These are phyloP conservation scores for Hypotaenidia philippensis DNA, from an alignment of 2,797 vertebrate genomes.

Conservation along the genomic window DNA sequence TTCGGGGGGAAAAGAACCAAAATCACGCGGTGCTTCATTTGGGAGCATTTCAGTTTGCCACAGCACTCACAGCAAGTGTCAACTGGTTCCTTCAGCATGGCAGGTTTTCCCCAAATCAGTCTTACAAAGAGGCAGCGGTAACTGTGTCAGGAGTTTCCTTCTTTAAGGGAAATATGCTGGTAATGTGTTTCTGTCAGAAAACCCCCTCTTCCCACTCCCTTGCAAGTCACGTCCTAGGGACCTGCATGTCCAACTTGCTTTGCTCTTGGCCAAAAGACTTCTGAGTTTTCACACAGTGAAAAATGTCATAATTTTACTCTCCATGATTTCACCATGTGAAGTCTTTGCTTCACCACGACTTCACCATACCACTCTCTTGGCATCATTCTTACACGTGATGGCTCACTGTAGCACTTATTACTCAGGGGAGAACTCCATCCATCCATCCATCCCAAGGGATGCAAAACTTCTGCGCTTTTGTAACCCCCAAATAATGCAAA, in stretches of 20 bases:
- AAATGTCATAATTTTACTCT: neutral
- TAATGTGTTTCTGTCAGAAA: neutral
- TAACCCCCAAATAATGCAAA: neutral
- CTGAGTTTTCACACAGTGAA: neutral
- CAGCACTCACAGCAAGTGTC: too few relatives aligned
- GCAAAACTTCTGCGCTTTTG: neutral
- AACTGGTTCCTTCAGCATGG: neutral
- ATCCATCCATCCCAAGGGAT: too few relatives aligned
- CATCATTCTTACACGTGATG: rapidly evolving
- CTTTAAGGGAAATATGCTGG: neutral
- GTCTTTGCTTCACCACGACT: neutral
- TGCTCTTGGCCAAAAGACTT: neutral
- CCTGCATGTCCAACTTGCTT: neutral
- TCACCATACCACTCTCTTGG: neutral
- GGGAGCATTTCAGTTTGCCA: neutral
- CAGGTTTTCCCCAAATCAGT: neutral
- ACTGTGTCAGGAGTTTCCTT: neutral
- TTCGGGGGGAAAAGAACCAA: neutral
- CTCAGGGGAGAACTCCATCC: neutral
- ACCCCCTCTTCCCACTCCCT: neutral
- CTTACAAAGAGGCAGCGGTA: neutral
- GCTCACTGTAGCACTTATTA: neutral
- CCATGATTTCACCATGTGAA: too few relatives aligned
- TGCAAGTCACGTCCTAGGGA: neutral
- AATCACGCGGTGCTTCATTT: neutral